Conservation (phyloP, 1,140 invertebrate species). For the Penaeus chinensis region DNA sequence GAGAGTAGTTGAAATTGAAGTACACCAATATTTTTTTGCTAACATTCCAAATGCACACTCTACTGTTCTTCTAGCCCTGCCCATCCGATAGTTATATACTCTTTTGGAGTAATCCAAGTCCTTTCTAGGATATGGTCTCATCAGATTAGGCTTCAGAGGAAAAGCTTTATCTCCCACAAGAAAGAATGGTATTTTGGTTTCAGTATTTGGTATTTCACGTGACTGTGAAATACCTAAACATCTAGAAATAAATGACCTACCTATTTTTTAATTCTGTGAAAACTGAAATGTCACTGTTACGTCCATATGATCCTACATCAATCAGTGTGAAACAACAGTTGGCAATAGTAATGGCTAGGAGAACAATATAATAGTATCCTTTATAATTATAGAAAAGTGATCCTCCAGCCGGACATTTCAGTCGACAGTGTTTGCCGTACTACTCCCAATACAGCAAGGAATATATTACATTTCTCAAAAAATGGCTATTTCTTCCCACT, state of each 20-base stretch:
- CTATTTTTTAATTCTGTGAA: not conserved
- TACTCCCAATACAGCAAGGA: too few species aligned
- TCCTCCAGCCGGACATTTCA: too few species aligned
- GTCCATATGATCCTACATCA: conserved; percentile 20
- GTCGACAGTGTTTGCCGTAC: too few species aligned
- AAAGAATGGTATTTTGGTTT: conserved; percentile 15
- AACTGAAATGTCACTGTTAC: conserved; percentile 38
- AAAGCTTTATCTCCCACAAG: conserved; percentile 11
- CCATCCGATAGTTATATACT: conserved; percentile 33
- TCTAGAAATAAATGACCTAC: conserved; percentile 28
- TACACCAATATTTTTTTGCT: not conserved
- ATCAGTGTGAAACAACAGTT: not conserved
- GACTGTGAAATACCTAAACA: conserved; percentile 18
- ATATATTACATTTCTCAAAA: too few species aligned
- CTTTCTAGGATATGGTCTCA: conserved; percentile 36
- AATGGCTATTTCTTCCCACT: too few species aligned
- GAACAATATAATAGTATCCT: too few species aligned
- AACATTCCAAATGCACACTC: conserved; percentile 46
- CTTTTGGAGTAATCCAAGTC: conserved; percentile 43
- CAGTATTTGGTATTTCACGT: conserved; percentile 37
- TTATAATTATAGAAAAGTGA: too few species aligned
- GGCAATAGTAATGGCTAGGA: too few species aligned
- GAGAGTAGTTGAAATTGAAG: too few species aligned
- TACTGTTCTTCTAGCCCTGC: conserved; percentile 16
- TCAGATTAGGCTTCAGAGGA: conserved; percentile 36